These are phyloP conservation scores for Channallabes apus DNA, from an alignment of 2,797 vertebrate genomes.

Conservation along the genomic window DNA sequence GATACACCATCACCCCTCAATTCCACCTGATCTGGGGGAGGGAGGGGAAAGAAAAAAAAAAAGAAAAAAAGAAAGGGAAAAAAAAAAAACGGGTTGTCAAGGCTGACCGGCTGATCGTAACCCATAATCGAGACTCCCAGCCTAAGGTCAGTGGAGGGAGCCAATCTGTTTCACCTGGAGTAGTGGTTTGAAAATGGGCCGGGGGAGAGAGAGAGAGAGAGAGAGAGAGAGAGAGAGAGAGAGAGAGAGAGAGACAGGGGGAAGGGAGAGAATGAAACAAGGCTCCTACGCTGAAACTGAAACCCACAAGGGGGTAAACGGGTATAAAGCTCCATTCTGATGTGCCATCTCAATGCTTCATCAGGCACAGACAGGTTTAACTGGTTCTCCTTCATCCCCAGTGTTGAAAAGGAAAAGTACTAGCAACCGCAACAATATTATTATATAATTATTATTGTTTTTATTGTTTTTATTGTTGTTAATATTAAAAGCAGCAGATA, in stretches of 20 bases:
- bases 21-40: neutral
- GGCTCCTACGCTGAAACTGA: constrained; percentile 2
- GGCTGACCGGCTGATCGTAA: neutral
- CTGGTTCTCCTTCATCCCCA: neutral
- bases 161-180: constrained; percentile 34
- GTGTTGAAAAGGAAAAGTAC: neutral
- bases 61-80: neutral
- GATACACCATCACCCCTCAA: neutral
- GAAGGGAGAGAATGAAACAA: neutral
- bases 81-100: neutral
- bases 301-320: neutral
- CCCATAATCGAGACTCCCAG: neutral
- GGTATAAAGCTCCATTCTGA: constrained; percentile 11
- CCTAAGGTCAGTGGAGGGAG: neutral
- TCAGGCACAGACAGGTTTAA: constrained; percentile 10
- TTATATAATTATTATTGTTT: neutral
- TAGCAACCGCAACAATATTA: too few relatives aligned
- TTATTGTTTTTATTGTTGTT: neutral
- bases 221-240: neutral
- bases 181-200: neutral
- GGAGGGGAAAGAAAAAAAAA: too few relatives aligned
- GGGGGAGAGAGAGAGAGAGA: neutral
- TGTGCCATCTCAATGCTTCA: neutral
- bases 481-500: too few relatives aligned
- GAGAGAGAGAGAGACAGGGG: neutral